These are phyloP conservation scores for Pectinophora gossypiella DNA, from an alignment of 1,140 invertebrate genomes.

Conservation along the genomic window DNA sequence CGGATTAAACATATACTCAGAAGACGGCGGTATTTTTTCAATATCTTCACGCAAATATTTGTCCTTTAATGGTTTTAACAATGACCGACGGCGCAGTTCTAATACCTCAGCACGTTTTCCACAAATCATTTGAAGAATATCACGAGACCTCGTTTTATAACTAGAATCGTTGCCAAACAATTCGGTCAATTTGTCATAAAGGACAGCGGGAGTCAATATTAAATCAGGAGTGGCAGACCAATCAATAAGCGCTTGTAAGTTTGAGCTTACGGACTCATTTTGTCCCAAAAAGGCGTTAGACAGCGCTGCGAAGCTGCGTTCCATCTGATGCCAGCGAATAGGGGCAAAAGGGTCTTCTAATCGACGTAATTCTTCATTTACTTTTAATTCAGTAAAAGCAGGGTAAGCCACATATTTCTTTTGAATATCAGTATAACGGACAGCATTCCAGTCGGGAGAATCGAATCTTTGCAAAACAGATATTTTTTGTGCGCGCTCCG, in stretches of 20 bases:
- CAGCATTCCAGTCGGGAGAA: conserved; percentile 16
- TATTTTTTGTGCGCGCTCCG: neutral
- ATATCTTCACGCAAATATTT: conserved; percentile 23
- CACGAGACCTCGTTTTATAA: conserved; percentile 17
- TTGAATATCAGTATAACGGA: conserved; percentile 21
- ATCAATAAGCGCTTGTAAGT: conserved; percentile 15
- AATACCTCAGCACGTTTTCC: conserved; percentile 23
- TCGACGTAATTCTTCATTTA: conserved; percentile 22
- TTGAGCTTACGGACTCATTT: conserved; percentile 17
- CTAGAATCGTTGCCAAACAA: conserved; percentile 18
- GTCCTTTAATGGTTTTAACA: conserved; percentile 19
- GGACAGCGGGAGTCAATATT: conserved; percentile 1
- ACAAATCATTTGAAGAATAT: conserved; percentile 28
- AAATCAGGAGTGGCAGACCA: conserved; percentile 6
- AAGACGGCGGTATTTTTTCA: conserved; percentile 22
- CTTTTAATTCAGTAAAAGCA: conserved; percentile 21
- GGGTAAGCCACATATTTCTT: conserved; percentile 21
- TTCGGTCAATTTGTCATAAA: conserved; percentile 19
- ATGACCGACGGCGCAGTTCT: conserved; percentile 11
- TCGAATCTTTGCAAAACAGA: neutral
- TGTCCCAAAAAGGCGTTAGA: conserved; percentile 21
- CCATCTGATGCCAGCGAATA: too few species aligned
- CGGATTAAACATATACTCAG: conserved; percentile 27
- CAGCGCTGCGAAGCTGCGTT: conserved; percentile 24
- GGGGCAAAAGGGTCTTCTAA: too few species aligned